Conservation (phyloP, 2,888 invertebrate genomes). For the Andrena chrysosceles region DNA sequence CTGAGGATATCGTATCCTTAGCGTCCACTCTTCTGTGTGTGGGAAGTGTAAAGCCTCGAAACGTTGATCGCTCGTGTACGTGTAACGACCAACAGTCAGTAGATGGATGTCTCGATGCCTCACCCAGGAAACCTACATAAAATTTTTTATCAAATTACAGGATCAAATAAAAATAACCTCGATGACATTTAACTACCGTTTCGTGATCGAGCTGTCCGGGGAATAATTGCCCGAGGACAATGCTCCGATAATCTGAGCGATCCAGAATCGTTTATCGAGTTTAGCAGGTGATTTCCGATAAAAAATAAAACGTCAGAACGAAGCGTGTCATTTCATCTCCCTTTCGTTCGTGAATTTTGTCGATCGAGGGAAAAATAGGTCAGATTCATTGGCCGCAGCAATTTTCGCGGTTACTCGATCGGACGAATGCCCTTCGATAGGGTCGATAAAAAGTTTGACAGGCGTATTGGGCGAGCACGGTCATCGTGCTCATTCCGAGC, state of each 20-base stretch:
- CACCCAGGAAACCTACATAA: conserved; percentile 90
- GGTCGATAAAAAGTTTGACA: conserved; percentile 31
- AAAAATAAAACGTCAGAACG: neutral
- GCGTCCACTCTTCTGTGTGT: conserved; percentile 94
- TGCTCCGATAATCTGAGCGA: neutral
- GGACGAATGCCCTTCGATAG: neutral
- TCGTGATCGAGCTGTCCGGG: neutral
- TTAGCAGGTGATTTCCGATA: neutral
- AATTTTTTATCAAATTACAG: neutral
- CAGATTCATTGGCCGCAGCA: neutral
- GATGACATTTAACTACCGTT: neutral
- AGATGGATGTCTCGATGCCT: conserved; percentile 91
- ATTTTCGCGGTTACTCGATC: conserved; percentile 29
- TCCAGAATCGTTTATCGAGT: neutral
- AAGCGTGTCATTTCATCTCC: neutral
- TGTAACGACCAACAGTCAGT: conserved; percentile 91
- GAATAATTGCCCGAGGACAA: neutral
- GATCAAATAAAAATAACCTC: neutral
- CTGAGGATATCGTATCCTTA: conserved; percentile 91
- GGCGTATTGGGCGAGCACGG: neutral
- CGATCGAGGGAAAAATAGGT: conserved; percentile 18
- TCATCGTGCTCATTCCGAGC: conserved; percentile 19
- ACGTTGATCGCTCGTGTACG: conserved; percentile 93
- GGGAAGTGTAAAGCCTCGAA: conserved; percentile 95
- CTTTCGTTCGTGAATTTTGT: neutral